phyloP scores from a whole-genome alignment of 2,888 invertebrate species.

The Campoletis raptor region DNA sequence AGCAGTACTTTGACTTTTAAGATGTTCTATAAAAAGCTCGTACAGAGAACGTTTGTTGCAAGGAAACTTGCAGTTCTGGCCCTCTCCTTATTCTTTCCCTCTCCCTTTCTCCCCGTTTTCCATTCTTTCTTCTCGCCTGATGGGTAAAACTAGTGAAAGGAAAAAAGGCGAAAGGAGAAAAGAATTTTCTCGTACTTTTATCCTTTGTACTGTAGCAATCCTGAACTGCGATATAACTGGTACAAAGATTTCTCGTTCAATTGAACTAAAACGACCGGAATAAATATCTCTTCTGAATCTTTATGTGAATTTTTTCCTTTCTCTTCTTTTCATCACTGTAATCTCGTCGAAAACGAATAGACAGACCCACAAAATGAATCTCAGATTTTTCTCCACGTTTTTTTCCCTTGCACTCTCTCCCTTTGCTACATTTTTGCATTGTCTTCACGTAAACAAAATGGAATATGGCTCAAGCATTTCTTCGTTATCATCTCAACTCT shows the following conservation, averaged over 20 bases:
- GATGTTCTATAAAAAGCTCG: slow-evolving; percentile 69
- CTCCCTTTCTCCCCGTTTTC: slow-evolving; percentile 9
- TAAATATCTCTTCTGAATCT: slow-evolving; percentile 54
- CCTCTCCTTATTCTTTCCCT: neutral
- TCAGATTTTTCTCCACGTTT: neutral
- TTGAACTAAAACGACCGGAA: slow-evolving; percentile 58
- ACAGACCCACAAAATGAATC: slow-evolving; percentile 22
- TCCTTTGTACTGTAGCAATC: slow-evolving; percentile 48
- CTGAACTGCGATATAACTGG: slow-evolving; percentile 56
- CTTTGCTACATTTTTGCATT: slow-evolving; percentile 10
- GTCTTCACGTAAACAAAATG: slow-evolving; percentile 37
- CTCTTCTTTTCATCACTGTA: slow-evolving; percentile 44
- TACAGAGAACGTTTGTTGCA: slow-evolving; percentile 61
- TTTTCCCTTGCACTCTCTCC: neutral
- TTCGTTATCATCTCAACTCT: slow-evolving; percentile 57
- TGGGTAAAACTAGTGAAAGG: slow-evolving; percentile 35
- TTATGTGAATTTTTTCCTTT: slow-evolving; percentile 43
- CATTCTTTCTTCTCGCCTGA: slow-evolving; percentile 21
- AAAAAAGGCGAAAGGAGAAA: slow-evolving; percentile 14
- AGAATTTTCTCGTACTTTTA: slow-evolving; percentile 54
- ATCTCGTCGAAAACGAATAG: slow-evolving; percentile 45
- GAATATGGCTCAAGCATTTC: slow-evolving; percentile 10
- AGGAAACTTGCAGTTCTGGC: slow-evolving; percentile 23
- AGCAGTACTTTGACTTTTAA: slow-evolving; percentile 67
- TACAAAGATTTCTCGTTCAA: slow-evolving; percentile 64